Conservation (phyloP, 2,113 vertebrate genomes). For the Oncorhynchus clarkii region DNA sequence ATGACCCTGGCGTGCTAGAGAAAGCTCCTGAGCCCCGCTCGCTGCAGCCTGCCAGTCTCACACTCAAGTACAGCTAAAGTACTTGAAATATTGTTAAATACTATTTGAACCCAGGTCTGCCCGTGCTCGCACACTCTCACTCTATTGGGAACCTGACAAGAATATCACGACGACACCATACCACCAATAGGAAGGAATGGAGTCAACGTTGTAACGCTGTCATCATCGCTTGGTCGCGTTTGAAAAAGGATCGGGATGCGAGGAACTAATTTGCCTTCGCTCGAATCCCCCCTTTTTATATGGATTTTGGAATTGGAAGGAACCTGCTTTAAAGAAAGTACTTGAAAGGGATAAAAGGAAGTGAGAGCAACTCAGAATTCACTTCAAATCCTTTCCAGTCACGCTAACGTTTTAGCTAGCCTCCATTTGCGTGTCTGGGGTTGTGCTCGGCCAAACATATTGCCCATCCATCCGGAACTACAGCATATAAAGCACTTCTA, state of each 20-base stretch:
- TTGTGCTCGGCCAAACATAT: conserved; percentile 11
- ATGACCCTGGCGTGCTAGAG: not conserved
- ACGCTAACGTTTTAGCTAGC: conserved; percentile 20
- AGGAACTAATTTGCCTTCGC: conserved; percentile 19
- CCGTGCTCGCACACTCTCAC: not conserved
- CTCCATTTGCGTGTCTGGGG: conserved; percentile 28
- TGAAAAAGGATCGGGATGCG: not conserved
- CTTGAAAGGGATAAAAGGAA: conserved; percentile 1
- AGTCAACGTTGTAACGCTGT: not conserved
- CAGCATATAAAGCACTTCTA: conserved; percentile 28
- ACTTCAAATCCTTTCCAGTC: conserved; percentile 50
- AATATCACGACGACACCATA: conserved; percentile 5
- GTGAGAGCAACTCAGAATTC: conserved; percentile 12
- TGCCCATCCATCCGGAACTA: not conserved
- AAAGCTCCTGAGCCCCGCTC: not conserved
- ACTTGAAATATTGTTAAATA: not conserved
- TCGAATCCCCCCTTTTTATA: conserved; percentile 20
- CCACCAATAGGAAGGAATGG: not conserved
- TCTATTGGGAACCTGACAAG: not conserved
- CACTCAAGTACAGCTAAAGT: not conserved
- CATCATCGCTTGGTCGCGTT: conserved; percentile 23
- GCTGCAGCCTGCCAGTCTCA: not conserved
- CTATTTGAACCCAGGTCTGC: not conserved
- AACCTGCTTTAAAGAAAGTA: conserved; percentile 13
- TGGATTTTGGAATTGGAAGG: conserved; percentile 12